A percentile compares a stretch with the other conserved stretches of the same genome.
These are phyloP conservation scores for Plotosus lineatus DNA, from an alignment of 2,113 vertebrate genomes.

Conservation along the genomic window DNA sequence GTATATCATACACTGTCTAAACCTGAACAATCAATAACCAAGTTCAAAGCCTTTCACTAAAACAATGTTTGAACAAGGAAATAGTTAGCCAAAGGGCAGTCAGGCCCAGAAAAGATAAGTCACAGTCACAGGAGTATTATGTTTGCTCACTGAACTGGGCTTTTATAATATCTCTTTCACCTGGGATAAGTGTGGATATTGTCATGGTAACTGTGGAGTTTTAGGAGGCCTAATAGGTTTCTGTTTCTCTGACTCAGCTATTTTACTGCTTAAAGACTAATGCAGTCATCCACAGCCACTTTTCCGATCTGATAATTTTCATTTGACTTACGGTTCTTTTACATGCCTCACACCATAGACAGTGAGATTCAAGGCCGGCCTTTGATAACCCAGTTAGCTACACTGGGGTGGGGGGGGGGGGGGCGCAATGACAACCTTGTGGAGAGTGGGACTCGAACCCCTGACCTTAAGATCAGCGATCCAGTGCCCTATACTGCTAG, in stretches of 20 bases:
- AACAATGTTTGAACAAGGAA: conserved; percentile 49
- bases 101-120: conserved; percentile 14
- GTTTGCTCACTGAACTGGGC: conserved; percentile 48
- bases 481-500: too few species aligned
- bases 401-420: too few species aligned
- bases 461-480: too few species aligned
- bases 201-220: conserved; percentile 18
- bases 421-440: too few species aligned
- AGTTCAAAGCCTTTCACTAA: conserved; percentile 46
- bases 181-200: conserved; percentile 27
- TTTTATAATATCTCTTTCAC: conserved; percentile 45
- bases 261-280: conserved; percentile 17
- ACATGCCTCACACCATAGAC: too few species aligned
- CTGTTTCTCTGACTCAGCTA: conserved; percentile 29
- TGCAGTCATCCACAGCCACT: conserved; percentile 7
- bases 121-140: conserved; percentile 27
- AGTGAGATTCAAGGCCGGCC: too few species aligned
- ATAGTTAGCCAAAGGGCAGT: conserved; percentile 59
- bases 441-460: too few species aligned
- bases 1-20: conserved; percentile 46
- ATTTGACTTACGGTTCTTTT: too few species aligned
- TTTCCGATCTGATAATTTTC: conserved; percentile 16
- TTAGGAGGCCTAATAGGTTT: conserved; percentile 9
- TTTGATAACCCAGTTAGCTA: too few species aligned
- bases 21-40: conserved; percentile 65